phyloP scores from a whole-genome alignment of 2,797 vertebrate species.

The Ptychobarbus kaznakovi region DNA sequence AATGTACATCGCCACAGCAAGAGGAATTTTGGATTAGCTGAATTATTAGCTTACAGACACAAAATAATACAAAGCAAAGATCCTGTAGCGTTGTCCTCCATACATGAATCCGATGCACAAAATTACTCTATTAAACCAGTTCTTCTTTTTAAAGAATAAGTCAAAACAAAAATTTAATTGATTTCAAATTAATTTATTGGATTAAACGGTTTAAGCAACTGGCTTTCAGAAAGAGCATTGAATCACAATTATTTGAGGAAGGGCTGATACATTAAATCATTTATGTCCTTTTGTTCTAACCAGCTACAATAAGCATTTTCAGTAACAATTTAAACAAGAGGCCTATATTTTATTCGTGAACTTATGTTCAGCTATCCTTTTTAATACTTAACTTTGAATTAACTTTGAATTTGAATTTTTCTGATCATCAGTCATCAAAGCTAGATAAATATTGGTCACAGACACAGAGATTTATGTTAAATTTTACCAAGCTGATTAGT shows the following conservation, averaged over 20 bases:
- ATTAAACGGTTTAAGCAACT: background rate
- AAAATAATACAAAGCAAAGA: no score
- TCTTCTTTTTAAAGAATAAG: background rate
- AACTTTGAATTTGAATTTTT: no score
- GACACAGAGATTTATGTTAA: no score
- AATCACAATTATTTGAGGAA: background rate
- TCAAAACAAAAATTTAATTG: background rate
- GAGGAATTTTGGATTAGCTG: background rate
- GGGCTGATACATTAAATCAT: background rate
- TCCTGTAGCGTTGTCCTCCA: background rate
- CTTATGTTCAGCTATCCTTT: no score
- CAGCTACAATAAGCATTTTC: background rate
- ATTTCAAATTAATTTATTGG: background rate
- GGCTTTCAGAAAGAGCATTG: background rate
- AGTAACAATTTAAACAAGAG: background rate
- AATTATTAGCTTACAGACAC: background rate
- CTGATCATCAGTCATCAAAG: no score
- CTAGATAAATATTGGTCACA: no score
- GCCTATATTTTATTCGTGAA: background rate
- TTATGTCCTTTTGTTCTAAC: background rate
- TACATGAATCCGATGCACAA: background rate
- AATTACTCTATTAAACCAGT: background rate
- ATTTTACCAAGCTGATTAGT: no score
- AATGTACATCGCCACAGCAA: background rate
- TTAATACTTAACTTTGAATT: no score